Conservation (phyloP, 2,113 vertebrate species). For the Nesoenas mayeri region DNA sequence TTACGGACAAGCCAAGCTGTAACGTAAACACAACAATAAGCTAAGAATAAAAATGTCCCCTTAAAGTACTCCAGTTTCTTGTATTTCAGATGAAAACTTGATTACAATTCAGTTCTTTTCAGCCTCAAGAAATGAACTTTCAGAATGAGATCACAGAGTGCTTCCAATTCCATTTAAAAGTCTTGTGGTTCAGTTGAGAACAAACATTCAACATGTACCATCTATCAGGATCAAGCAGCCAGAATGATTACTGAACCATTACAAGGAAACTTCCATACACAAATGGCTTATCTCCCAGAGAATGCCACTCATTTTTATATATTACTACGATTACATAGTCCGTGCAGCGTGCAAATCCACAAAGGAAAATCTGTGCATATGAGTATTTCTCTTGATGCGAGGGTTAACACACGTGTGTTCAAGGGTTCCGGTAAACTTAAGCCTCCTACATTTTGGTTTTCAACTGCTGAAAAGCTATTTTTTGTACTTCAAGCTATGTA, state of each 20-base stretch:
- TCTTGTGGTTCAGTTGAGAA: background rate
- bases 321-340: background rate
- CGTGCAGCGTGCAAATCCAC: background rate
- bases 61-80: background rate
- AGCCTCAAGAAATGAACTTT: background rate
- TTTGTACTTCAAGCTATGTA: background rate
- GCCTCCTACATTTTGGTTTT: background rate
- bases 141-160: background rate
- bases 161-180: background rate
- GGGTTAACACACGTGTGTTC: rapidly evolving
- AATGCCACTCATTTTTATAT: background rate
- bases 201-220: background rate
- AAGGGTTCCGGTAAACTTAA: background rate
- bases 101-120: background rate
- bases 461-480: background rate
- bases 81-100: background rate
- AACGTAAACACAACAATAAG: background rate
- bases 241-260: background rate
- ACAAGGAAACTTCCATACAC: background rate
- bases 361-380: background rate
- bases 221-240: background rate
- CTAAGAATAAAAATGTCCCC: background rate
- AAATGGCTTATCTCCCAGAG: background rate
- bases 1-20: background rate
- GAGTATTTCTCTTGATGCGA: background rate